phyloP scores from a whole-genome alignment of 2,797 vertebrate species.

The Sebastes iracundus region DNA sequence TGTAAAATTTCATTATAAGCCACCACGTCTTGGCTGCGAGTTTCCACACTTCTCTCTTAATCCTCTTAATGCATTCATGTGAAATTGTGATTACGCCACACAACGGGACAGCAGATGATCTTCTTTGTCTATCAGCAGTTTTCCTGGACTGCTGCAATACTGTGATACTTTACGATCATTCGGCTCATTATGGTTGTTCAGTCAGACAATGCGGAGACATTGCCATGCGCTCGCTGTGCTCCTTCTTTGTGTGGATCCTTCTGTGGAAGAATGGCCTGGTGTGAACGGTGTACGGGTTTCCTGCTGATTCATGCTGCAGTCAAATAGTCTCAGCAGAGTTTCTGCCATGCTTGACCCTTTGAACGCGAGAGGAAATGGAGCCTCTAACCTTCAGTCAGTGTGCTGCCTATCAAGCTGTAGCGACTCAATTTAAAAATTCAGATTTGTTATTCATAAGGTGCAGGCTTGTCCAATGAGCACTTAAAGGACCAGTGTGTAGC shows the following conservation, averaged over 20 bases:
- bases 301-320: slow-evolving; percentile 75
- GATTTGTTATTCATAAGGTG: slow-evolving; percentile 43
- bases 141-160: slow-evolving; percentile 9
- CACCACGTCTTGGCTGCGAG: not conserved
- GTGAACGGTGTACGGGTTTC: slow-evolving; percentile 44
- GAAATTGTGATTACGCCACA: slow-evolving; percentile 18
- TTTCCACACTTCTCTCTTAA: slow-evolving; percentile 33
- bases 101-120: slow-evolving; percentile 21
- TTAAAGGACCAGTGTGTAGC: too few species aligned
- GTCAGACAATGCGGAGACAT: slow-evolving; percentile 32
- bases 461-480: not conserved
- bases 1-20: not conserved
- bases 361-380: slow-evolving; percentile 58
- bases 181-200: slow-evolving; percentile 23
- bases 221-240: slow-evolving; percentile 16
- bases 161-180: slow-evolving; percentile 19
- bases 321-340: slow-evolving; percentile 58
- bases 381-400: slow-evolving; percentile 53
- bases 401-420: slow-evolving; percentile 46
- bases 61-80: slow-evolving; percentile 35
- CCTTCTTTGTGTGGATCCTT: slow-evolving; percentile 34
- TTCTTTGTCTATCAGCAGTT: slow-evolving; percentile 24
- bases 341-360: slow-evolving; percentile 52
- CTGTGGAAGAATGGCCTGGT: slow-evolving; percentile 28
- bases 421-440: slow-evolving; percentile 44